Conservation (phyloP, 2,797 vertebrate species). For the Pyrocephalus nanus region DNA sequence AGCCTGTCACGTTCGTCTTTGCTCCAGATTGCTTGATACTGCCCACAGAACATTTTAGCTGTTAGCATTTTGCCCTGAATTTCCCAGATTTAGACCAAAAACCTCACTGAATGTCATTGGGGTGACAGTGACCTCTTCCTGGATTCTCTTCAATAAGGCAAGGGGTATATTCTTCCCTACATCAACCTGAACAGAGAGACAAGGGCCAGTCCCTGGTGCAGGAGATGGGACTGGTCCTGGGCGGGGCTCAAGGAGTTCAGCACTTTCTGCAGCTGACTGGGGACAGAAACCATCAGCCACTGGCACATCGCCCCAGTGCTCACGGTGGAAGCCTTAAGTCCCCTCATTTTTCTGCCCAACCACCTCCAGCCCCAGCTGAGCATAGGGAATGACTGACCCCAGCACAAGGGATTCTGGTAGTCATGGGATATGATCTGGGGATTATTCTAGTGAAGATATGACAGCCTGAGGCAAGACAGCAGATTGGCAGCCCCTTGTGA, state of each 20-base stretch:
- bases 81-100: background rate
- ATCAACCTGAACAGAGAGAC: background rate
- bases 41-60: background rate
- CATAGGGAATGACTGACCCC: background rate
- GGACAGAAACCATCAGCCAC: background rate
- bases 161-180: fast-evolving
- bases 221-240: background rate
- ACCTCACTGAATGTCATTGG: background rate
- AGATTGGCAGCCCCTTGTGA: background rate
- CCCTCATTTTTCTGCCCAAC: background rate
- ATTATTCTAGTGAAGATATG: background rate
- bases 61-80: background rate
- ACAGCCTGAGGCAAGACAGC: background rate
- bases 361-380: background rate
- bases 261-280: background rate
- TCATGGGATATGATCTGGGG: background rate
- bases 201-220: background rate
- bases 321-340: background rate
- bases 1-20: background rate
- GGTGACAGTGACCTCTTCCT: background rate
- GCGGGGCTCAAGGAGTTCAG: background rate
- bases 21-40: background rate
- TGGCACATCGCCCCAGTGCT: fast-evolving
- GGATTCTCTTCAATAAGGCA: background rate
- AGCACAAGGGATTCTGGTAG: background rate